A percentile compares a stretch with the other conserved stretches of the same genome.
phyloP scores from a whole-genome alignment of 2,888 invertebrate genomes.

The Andrena bucephala region DNA sequence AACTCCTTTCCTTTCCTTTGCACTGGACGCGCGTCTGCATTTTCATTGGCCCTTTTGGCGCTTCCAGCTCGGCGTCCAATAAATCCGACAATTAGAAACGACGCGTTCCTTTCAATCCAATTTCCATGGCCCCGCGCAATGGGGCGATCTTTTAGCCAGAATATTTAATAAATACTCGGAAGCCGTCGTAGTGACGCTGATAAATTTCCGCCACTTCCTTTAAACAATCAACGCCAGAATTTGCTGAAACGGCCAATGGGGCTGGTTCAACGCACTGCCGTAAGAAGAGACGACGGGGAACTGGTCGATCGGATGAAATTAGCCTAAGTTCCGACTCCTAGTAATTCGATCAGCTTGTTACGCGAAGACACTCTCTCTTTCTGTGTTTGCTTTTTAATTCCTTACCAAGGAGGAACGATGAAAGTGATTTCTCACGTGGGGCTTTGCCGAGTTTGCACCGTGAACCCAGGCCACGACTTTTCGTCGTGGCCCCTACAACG shows the following conservation, averaged over 20 bases:
- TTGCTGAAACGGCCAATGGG: not conserved
- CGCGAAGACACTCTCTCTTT: constrained; percentile 45
- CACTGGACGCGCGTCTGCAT: constrained; percentile 5
- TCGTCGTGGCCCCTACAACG: not conserved
- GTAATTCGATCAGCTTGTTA: constrained; percentile 65
- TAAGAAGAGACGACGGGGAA: constrained; percentile 42
- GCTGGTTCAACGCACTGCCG: constrained; percentile 29
- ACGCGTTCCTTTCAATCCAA: constrained; percentile 36
- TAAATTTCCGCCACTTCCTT: constrained; percentile 25
- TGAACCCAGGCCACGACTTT: constrained; percentile 3
- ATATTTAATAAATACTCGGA: constrained; percentile 46
- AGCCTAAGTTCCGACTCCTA: constrained; percentile 53
- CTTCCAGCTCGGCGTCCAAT: constrained; percentile 28
- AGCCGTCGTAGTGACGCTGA: constrained; percentile 2
- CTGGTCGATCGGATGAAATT: constrained; percentile 60
- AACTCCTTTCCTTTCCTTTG: not conserved
- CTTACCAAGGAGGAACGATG: constrained; percentile 45
- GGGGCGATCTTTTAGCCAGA: constrained; percentile 1
- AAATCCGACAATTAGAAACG: constrained; percentile 51
- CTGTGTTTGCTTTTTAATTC: constrained; percentile 29
- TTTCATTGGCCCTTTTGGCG: constrained; percentile 18
- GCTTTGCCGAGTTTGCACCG: not conserved
- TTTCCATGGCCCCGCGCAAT: constrained; percentile 22
- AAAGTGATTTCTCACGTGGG: constrained; percentile 46
- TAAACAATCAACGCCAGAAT: constrained; percentile 4